These are phyloP conservation scores for Tamandua tetradactyla DNA, from an alignment of 2,797 vertebrate genomes.

Conservation along the genomic window DNA sequence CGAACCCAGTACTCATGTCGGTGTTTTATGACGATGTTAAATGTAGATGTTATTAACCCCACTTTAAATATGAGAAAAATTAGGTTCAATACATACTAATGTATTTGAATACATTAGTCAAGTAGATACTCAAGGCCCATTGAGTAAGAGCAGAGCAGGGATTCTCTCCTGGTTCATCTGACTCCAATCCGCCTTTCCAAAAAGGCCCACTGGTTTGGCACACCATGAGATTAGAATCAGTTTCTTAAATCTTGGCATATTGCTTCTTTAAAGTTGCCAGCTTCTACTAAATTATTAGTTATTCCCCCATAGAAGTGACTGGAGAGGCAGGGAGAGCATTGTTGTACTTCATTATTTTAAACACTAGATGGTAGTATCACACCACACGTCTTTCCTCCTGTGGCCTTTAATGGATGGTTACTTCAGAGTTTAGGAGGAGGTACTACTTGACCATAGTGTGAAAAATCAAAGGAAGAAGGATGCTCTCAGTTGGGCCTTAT, in stretches of 20 bases:
- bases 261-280: neutral
- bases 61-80: neutral
- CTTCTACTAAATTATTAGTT: neutral
- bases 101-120: too few species aligned
- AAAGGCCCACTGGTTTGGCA: neutral
- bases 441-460: neutral
- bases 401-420: fast-evolving
- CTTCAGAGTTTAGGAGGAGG: neutral
- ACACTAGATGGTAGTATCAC: constrained; percentile 63
- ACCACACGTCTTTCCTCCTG: neutral
- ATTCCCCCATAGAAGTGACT: neutral
- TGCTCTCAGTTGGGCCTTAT: neutral
- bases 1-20: neutral
- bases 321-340: neutral
- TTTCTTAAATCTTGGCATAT: neutral
- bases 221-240: neutral
- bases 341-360: neutral
- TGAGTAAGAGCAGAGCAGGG: neutral
- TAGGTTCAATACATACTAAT: neutral
- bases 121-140: neutral
- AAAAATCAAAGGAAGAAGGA: neutral
- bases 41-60: neutral
- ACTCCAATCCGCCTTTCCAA: neutral
- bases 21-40: neutral
- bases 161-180: neutral